Percentiles rank a stretch among this genome's conserved stretches.
Evolutionary conservation across 1,140 invertebrate species (phyloP).

Genomic region (Contarinia nasturtii): DNA sequence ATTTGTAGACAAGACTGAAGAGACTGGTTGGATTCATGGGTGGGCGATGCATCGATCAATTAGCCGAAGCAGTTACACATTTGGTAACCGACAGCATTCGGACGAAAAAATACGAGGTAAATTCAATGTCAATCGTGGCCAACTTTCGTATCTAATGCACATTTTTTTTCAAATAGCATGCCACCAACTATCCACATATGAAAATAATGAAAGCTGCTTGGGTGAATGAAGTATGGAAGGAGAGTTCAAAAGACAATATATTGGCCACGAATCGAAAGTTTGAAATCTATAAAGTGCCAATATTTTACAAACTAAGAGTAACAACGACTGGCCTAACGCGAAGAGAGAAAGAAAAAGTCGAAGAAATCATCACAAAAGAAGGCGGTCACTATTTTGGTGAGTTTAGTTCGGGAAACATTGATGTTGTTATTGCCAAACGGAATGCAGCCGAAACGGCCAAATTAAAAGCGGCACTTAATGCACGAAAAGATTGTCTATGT

Average conservation of each 20-base stretch:
- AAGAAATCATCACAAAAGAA: not conserved
- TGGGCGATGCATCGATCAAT: not conserved
- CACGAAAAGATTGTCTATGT: constrained; percentile 49
- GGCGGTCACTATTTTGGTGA: constrained; percentile 1
- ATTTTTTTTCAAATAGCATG: too few relatives aligned
- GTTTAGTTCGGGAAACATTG: constrained; percentile 1
- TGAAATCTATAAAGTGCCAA: not conserved
- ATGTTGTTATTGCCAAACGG: constrained; percentile 21
- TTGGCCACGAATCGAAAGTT: not conserved
- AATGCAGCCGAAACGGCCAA: constrained; percentile 55
- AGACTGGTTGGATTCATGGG: not conserved
- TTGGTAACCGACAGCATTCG: not conserved
- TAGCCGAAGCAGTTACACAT: not conserved
- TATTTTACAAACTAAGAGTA: not conserved
- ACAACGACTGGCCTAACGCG: not conserved
- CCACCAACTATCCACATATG: too few relatives aligned
- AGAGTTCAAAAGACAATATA: not conserved
- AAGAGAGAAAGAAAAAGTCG: not conserved
- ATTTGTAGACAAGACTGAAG: not conserved
- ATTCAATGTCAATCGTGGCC: not conserved
- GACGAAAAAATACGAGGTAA: not conserved
- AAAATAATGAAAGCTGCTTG: not conserved
- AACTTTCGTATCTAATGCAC: not conserved
- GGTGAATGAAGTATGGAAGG: not conserved
- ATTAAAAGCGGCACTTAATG: constrained; percentile 54